Evolutionary conservation across 2,113 vertebrate species (phyloP).

Genomic region (Rhinogobius similis): DNA sequence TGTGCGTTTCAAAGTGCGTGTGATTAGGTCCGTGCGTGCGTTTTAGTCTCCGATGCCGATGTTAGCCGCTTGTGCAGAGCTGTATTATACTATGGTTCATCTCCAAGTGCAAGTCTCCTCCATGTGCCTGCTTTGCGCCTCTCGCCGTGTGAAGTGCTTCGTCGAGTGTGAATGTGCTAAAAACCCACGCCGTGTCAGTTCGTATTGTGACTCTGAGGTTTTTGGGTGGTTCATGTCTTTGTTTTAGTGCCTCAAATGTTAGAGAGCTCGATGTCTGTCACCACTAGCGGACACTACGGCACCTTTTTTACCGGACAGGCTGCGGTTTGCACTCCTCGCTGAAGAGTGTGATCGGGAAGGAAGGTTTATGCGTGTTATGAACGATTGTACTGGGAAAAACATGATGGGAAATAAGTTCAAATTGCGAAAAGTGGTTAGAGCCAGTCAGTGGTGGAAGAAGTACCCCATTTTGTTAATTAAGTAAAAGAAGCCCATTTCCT

Average conservation of each 20-base stretch:
- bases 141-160: constrained; percentile 46
- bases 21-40: constrained; percentile 22
- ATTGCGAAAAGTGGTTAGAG: neutral
- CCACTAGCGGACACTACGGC: constrained; percentile 32
- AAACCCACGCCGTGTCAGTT: constrained; percentile 40
- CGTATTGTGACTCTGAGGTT: constrained; percentile 51
- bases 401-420: neutral
- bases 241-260: constrained; percentile 64
- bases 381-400: neutral
- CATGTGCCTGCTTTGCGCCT: constrained; percentile 61
- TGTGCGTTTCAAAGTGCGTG: constrained; percentile 27
- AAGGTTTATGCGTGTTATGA: constrained; percentile 7
- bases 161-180: constrained; percentile 59
- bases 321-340: constrained; percentile 33
- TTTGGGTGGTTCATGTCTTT: constrained; percentile 53
- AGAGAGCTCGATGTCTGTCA: constrained; percentile 43
- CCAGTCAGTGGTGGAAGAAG: too few species aligned
- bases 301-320: constrained; percentile 43
- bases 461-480: too few species aligned
- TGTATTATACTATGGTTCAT: constrained; percentile 29
- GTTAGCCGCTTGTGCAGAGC: constrained; percentile 48
- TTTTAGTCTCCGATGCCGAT: constrained; percentile 11
- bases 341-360: constrained; percentile 15
- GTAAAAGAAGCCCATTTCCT: too few species aligned
- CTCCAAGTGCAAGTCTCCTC: constrained; percentile 46